Evolutionary conservation across 2,888 invertebrate genomes (phyloP), one percentile per base, ranked within the genome.

Genomic region (Ferdinandea cuprea): DNA sequence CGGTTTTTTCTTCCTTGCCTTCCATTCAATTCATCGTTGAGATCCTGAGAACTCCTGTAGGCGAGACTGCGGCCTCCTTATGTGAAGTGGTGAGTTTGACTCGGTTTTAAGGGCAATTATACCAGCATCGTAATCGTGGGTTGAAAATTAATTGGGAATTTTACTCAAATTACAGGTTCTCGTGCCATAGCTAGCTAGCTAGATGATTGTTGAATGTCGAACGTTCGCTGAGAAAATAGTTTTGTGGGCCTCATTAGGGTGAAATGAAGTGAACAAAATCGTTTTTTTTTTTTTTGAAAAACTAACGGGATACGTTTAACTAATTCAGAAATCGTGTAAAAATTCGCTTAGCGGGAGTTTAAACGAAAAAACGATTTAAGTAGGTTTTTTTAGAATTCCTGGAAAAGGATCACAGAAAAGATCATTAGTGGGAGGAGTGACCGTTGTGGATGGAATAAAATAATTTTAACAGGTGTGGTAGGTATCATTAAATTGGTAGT

Each of bases 91-190:
- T n/a, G n/a, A 17, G 69, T 32, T 32, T 13, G 30, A 13, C 48
- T 52, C 72, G 17, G 37, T 15, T 71, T 77, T 37, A 59, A 56
- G 52, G 81, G 71, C 77, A 81, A 83, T 83, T 78, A 81, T 50
- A 56, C 48, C 46, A 54, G 59, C 56, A 11, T 13, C 46, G 63
- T 69, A 69, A 65, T 80, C 81, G 81, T 83, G 81, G 81, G 77
- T 68, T 83, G 77, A 61, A 78, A 83, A 83, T 83, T 83, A 78
- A 83, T 77, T 83, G 77, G 66, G 66, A 83, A 66, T 72, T 78
- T 83, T 78, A 83, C 77, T 72, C 66, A 83, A 83, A 83, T 83
- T 83, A 83, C 81, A 68, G 81, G 81, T 78, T 81, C 61, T 21
- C 28, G 28, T 9, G 7, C n/a, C n/a, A n/a, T n/a, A n/a, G 21